A percentile compares a stretch with the other conserved stretches of the same genome.
phyloP scores from a whole-genome alignment of 2,113 vertebrate species.

The Antigone vipio region DNA sequence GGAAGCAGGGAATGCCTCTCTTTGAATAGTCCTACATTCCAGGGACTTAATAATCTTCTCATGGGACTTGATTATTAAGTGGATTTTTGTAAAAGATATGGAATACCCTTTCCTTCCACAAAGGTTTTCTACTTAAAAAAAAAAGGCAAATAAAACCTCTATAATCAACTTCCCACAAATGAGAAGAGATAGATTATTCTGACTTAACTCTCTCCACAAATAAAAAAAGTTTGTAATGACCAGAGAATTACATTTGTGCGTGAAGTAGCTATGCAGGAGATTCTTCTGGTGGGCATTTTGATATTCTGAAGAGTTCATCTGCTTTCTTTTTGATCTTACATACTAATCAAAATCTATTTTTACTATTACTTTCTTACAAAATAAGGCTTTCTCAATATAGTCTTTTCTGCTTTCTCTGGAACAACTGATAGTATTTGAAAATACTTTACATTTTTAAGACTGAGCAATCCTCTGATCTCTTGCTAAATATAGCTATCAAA shows the following conservation, averaged over 20 bases:
- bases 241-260: not conserved
- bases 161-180: not conserved
- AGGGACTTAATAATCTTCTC: not conserved
- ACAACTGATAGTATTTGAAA: not conserved
- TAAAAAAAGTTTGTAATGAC: not conserved
- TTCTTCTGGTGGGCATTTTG: not conserved
- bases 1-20: not conserved
- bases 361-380: not conserved
- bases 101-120: not conserved
- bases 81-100: not conserved
- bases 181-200: not conserved
- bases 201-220: not conserved
- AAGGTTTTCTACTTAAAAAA: not conserved
- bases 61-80: not conserved
- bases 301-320: not conserved
- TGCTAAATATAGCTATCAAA: not conserved
- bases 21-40: not conserved
- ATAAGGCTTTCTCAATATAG: not conserved
- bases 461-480: not conserved
- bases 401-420: not conserved
- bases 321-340: not conserved
- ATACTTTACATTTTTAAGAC: not conserved
- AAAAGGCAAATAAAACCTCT: not conserved
- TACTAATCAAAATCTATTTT: not conserved
- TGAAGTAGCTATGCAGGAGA: not conserved